phyloP scores from a whole-genome alignment of 2,797 vertebrate species.

The Mormyrops attenuatus region DNA sequence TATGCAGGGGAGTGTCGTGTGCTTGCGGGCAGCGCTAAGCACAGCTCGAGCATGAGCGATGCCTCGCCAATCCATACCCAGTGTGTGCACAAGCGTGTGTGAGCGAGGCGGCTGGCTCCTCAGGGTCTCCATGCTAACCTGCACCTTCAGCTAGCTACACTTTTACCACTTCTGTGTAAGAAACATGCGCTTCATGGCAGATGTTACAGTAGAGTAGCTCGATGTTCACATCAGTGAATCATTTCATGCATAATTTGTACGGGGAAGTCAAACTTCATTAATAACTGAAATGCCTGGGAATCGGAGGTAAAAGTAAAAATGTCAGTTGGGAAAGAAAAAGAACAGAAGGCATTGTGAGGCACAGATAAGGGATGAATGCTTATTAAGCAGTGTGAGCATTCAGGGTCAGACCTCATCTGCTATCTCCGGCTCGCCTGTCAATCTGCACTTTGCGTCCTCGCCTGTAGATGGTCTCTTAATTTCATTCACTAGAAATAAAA shows the following conservation, averaged over 20 bases:
- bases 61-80: constrained; percentile 23
- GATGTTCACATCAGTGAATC: neutral
- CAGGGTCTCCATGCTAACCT: neutral
- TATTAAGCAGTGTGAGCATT: neutral
- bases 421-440: neutral
- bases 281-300: neutral
- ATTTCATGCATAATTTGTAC: neutral
- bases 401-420: neutral
- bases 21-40: constrained; percentile 49
- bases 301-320: neutral
- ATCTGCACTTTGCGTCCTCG: neutral
- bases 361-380: neutral
- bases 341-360: neutral
- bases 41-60: constrained; percentile 38
- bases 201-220: neutral
- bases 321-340: neutral
- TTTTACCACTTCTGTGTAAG: neutral
- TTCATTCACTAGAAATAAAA: neutral
- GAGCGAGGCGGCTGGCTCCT: neutral
- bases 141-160: neutral
- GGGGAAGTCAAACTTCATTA: neutral
- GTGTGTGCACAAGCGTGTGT: neutral
- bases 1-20: constrained; percentile 53
- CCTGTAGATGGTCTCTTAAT: neutral
- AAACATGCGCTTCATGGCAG: neutral